phyloP scores from a whole-genome alignment of 30 jellyfish, hydroid and myxozoan genomes.

The Nemopilema nomurai region DNA sequence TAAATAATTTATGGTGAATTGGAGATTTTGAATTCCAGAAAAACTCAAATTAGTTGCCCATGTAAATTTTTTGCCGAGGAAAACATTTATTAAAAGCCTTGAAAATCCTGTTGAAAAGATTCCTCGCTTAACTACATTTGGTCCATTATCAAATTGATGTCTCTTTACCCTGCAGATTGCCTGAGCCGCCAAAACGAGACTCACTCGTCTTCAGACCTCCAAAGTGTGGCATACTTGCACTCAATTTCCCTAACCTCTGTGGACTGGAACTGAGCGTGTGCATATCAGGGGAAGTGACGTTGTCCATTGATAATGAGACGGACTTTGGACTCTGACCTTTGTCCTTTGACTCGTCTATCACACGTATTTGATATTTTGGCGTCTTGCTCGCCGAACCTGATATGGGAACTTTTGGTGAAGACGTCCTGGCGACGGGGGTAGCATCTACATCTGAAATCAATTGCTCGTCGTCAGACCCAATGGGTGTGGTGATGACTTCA shows the following conservation, averaged over 20 bases:
- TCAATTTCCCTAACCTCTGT: constrained; percentile 35
- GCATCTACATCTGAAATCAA: constrained; percentile 1
- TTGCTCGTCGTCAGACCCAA: constrained; percentile 74
- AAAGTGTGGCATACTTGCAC: constrained; percentile 77
- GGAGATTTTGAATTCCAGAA: not conserved
- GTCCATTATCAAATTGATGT: constrained; percentile 32
- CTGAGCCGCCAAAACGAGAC: constrained; percentile 76
- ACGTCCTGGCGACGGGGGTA: constrained; percentile 24
- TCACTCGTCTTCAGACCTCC: constrained; percentile 57
- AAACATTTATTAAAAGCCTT: not conserved
- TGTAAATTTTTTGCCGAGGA: not conserved
- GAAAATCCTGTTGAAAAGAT: not conserved
- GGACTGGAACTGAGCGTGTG: constrained; percentile 55
- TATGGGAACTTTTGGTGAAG: constrained; percentile 8
- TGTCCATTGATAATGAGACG: constrained; percentile 48
- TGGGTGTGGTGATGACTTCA: constrained; percentile 73
- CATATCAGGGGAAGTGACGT: constrained; percentile 21
- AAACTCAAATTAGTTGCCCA: not conserved
- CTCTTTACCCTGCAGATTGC: constrained; percentile 58
- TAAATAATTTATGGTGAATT: not conserved
- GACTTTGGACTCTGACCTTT: constrained; percentile 23
- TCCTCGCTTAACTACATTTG: not conserved
- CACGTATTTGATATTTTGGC: constrained; percentile 50
- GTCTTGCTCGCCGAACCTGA: constrained; percentile 15
- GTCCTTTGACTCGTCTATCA: constrained; percentile 46